phyloP scores from a whole-genome alignment of 2,113 vertebrate species.

The Planiliza haematocheilus region DNA sequence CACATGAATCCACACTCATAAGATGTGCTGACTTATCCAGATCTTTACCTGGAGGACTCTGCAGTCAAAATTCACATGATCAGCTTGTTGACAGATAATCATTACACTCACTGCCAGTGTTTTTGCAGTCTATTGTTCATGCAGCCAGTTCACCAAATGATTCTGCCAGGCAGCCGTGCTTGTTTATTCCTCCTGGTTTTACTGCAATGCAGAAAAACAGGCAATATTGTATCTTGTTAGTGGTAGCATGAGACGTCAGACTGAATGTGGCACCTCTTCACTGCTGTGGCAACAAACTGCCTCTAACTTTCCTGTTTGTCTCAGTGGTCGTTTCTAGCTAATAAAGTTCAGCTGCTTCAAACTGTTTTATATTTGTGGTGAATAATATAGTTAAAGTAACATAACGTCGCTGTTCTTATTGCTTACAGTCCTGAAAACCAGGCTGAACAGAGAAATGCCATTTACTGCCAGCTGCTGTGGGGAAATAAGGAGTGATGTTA shows the following conservation, averaged over 20 bases:
- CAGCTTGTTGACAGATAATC: conserved; percentile 31
- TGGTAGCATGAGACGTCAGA: conserved; percentile 27
- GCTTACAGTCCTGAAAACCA: neutral
- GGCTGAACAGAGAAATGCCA: conserved; percentile 14
- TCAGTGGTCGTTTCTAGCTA: conserved; percentile 6
- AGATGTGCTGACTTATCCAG: conserved; percentile 37
- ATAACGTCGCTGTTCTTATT: conserved; percentile 7
- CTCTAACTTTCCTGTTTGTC: conserved; percentile 4
- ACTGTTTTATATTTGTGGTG: conserved; percentile 6
- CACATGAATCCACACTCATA: conserved; percentile 32
- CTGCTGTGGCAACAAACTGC: conserved; percentile 12
- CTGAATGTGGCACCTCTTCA: conserved; percentile 16
- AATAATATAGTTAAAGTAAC: conserved; percentile 13
- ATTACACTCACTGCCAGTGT: conserved; percentile 9
- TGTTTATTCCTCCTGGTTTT: conserved; percentile 19
- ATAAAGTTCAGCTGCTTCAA: conserved; percentile 36
- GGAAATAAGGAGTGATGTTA: conserved; percentile 7
- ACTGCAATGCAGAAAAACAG: conserved; percentile 36
- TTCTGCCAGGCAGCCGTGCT: conserved; percentile 4
- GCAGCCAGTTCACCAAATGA: conserved; percentile 26
- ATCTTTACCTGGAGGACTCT: conserved; percentile 27
- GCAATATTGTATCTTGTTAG: conserved; percentile 31
- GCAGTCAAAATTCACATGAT: conserved; percentile 18
- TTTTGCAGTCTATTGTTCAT: conserved; percentile 9
- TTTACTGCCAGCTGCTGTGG: conserved; percentile 15